Conservation (phyloP, 1,140 invertebrate species). For the Drosophila takahashii region DNA sequence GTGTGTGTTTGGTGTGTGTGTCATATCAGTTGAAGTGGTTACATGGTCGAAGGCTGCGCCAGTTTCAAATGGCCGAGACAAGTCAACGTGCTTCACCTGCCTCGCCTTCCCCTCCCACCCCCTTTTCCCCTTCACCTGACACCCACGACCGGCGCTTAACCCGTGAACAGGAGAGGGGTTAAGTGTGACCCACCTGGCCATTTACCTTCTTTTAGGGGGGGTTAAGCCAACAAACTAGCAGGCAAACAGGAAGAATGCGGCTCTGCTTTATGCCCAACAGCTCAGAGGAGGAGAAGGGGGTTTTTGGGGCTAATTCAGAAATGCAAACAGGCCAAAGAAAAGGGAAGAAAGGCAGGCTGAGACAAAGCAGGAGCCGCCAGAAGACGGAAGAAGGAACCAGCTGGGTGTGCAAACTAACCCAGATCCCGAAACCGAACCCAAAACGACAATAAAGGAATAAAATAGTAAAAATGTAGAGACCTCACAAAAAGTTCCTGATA, state of each 20-base stretch:
- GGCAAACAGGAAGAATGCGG: conserved; percentile 29
- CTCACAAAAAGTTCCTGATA: no score
- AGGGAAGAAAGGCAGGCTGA: background rate
- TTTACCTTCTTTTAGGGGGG: background rate
- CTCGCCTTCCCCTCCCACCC: no score
- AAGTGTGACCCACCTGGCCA: conserved; percentile 4
- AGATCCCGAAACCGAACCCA: conserved; percentile 33
- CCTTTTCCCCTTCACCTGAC: conserved; percentile 17
- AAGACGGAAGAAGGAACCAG: conserved; percentile 32
- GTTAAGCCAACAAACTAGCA: background rate
- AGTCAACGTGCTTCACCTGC: conserved; percentile 58
- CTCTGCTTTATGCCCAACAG: conserved; percentile 1
- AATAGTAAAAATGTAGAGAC: no score
- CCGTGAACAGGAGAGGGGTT: background rate
- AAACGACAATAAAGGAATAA: background rate
- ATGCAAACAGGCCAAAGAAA: conserved; percentile 16
- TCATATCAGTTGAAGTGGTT: conserved; percentile 77
- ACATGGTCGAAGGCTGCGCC: conserved; percentile 78
- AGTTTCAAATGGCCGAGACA: conserved; percentile 65
- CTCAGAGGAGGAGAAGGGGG: no score
- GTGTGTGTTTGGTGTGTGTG: conserved; percentile 30
- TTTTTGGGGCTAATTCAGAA: conserved; percentile 22
- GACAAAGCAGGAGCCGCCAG: conserved; percentile 24
- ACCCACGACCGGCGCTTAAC: conserved; percentile 17
- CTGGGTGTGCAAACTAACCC: conserved; percentile 34